These are phyloP conservation scores for Psococerastis gibbosa DNA, from an alignment of 2,888 invertebrate species.

Conservation along the genomic window DNA sequence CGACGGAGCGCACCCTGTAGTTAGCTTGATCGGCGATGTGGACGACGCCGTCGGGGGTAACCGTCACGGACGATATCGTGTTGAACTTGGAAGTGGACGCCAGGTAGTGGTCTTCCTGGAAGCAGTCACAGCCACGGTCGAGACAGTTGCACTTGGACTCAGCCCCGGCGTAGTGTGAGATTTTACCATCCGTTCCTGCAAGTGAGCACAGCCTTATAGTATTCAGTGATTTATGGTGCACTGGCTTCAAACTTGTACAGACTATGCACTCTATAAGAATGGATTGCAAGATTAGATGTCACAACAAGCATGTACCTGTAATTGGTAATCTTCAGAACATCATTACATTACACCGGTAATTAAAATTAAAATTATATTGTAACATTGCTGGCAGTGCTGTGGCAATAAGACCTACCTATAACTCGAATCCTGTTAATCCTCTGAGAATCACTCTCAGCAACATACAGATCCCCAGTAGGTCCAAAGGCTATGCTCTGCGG, in stretches of 20 bases:
- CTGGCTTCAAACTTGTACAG: no score
- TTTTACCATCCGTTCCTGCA: slow-evolving; percentile 68
- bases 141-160: slow-evolving; percentile 88
- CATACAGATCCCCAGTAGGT: slow-evolving; percentile 76
- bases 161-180: slow-evolving; percentile 82
- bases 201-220: no score
- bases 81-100: slow-evolving; percentile 89
- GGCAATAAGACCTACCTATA: no score
- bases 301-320: no score
- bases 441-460: slow-evolving; percentile 91
- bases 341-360: no score
- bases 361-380: no score
- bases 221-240: no score
- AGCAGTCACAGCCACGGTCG: slow-evolving; percentile 80
- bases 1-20: slow-evolving; percentile 67
- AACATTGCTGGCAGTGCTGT: no score
- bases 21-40: slow-evolving; percentile 93
- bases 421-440: slow-evolving; percentile 78
- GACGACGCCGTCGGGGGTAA: slow-evolving; percentile 84
- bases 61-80: slow-evolving; percentile 79
- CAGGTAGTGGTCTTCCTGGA: slow-evolving; percentile 75
- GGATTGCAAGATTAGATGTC: no score
- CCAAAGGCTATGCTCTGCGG: slow-evolving; percentile 90
- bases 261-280: no score
- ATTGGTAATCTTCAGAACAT: no score